Evolutionary conservation across 2,888 invertebrate species (phyloP), one percentile per base, ranked within the genome.

Genomic region (Thalpophila matura): DNA sequence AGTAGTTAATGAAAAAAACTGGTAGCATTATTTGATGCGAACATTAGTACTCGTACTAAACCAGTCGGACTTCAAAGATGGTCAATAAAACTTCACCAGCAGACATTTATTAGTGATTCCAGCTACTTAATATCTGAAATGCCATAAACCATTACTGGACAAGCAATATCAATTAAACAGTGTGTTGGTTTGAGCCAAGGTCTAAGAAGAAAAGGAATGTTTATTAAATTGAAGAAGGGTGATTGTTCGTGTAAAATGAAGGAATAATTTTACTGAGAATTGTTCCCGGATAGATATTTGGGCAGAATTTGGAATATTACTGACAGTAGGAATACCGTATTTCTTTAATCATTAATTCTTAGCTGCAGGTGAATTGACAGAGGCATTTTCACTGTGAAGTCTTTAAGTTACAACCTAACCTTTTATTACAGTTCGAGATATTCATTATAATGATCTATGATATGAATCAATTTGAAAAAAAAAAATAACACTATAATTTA

Each of bases 111-210:
- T 58, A 69, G 74, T 56, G 51, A 68, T 64, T 61, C 49, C 55
- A 62, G 76, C 75, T 78, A 74, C 63, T 79, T 74, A 67, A 74
- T 68, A 73, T 66, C 63, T 64, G 56, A 70, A 69, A 69, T 62
- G 54, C 62, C 56, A 67, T 80, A 75, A 74, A 79, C 75, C 47
- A 62, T 69, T 58, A 38, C 57, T 54, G 60, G 60, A 68, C 72
- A 56, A 63, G 64, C 56, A 78, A 62, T 73, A 73, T 59, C 69
- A 81, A 83, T 77, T 75, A 80, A 71, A 66, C 63, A 61, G 61
- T 55, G 18, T 58, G 40, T 69, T 66, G 54, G 37, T 51, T 66
- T 55, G 45, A 68, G 62, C 20, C 54, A 57, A 66, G 55, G 60
- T 72, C 51, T 29, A 38, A 47, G 33, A 47, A n/a, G n/a, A n/a